A percentile compares a stretch with the other conserved stretches of the same genome.
Conservation (phyloP, 2,888 invertebrate species). For the Cancer borealis region DNA sequence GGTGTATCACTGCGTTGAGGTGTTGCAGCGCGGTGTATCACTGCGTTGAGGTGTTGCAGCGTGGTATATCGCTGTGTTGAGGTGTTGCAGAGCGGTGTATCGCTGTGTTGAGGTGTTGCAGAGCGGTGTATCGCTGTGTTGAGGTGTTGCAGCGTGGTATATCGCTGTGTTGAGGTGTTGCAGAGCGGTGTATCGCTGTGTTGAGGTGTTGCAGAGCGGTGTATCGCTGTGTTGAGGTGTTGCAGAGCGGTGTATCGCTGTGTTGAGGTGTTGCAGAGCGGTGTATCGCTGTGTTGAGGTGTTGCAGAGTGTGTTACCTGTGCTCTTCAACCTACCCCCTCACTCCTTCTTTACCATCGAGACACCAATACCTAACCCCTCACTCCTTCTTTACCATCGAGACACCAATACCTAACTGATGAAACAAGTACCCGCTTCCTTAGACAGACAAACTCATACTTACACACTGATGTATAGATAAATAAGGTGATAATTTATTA, state of each 20-base stretch:
- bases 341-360: background rate
- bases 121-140: too few species aligned
- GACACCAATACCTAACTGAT: background rate
- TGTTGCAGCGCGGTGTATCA: too few species aligned
- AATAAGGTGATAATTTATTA: background rate
- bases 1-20: background rate
- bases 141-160: conserved; percentile 3
- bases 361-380: too few species aligned
- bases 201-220: background rate
- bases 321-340: background rate
- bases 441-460: background rate
- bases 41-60: background rate
- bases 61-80: too few species aligned
- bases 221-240: background rate
- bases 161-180: background rate
- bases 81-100: too few species aligned
- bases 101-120: background rate
- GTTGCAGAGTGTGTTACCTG: background rate
- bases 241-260: background rate
- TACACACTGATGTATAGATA: background rate
- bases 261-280: background rate
- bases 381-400: background rate
- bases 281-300: background rate
- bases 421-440: background rate
- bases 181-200: too few species aligned